Evolutionary conservation across 2,113 vertebrate species (phyloP).

Genomic region (Mastomys natalensis): DNA sequence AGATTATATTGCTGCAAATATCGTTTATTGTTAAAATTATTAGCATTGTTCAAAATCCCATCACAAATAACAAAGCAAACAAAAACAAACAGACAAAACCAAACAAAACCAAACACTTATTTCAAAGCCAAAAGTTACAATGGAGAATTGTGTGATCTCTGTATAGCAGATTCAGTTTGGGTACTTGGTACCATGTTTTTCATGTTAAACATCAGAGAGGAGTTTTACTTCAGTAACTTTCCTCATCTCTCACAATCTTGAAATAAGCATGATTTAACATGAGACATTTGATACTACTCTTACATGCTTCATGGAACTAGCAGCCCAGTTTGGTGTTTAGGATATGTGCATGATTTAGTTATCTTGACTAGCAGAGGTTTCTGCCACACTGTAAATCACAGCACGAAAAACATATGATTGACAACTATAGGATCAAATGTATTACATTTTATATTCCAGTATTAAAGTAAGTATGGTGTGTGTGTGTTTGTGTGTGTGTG

Average conservation of each 20-base stretch:
- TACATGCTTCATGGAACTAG: neutral
- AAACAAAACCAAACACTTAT: neutral
- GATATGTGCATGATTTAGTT: constrained; percentile 52
- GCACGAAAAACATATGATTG: constrained; percentile 52
- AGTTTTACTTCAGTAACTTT: neutral
- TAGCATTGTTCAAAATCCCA: constrained; percentile 12
- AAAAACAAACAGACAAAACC: neutral
- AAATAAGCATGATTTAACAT: constrained; percentile 3
- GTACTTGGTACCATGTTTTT: neutral
- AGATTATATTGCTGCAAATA: neutral
- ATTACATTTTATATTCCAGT: constrained; percentile 28
- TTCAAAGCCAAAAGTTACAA: neutral
- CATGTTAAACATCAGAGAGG: neutral
- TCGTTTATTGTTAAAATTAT: constrained; percentile 1
- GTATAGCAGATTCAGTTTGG: constrained; percentile 46
- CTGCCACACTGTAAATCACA: constrained; percentile 63
- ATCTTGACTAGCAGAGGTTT: constrained; percentile 57
- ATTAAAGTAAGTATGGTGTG: neutral
- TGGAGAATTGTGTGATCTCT: neutral
- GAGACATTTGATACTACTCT: constrained; percentile 5
- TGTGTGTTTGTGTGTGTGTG: neutral
- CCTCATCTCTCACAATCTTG: neutral
- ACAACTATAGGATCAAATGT: neutral
- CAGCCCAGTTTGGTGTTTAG: neutral
- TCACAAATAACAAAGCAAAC: neutral